Conservation (phyloP, 2,888 invertebrate genomes). For the Argyresthia albistria region DNA sequence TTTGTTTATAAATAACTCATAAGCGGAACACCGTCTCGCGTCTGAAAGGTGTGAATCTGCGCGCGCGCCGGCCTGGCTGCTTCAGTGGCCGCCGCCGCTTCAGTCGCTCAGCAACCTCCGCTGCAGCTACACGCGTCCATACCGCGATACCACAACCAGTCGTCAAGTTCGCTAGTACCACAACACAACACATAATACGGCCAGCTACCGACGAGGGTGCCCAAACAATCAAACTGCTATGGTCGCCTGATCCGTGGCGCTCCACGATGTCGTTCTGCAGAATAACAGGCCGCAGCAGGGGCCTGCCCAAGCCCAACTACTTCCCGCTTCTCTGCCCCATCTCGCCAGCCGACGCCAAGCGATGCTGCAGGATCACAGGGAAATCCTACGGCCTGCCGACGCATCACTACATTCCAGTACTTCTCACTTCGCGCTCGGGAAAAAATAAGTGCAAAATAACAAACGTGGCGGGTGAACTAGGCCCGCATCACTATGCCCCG, state of each 20-base stretch:
- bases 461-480: slow-evolving; percentile 74
- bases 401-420: slow-evolving; percentile 85
- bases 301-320: slow-evolving; percentile 86
- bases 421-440: slow-evolving; percentile 66
- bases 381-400: slow-evolving; percentile 81
- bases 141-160: slow-evolving; percentile 11
- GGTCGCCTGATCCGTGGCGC: slow-evolving; percentile 32
- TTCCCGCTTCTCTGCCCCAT: slow-evolving; percentile 86
- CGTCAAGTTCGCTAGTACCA: slow-evolving; percentile 27
- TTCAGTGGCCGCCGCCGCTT: neutral
- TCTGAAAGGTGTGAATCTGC: slow-evolving; percentile 51
- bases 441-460: slow-evolving; percentile 76
- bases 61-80: neutral
- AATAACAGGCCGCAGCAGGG: slow-evolving; percentile 85
- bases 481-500: slow-evolving; percentile 74
- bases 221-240: slow-evolving; percentile 35
- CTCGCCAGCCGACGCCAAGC: slow-evolving; percentile 86
- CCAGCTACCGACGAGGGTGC: slow-evolving; percentile 20
- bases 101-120: slow-evolving; percentile 49
- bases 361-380: slow-evolving; percentile 84
- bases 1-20: slow-evolving; percentile 64
- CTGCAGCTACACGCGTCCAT: slow-evolving; percentile 4
- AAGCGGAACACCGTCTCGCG: slow-evolving; percentile 66
- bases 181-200: slow-evolving; percentile 18
- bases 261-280: slow-evolving; percentile 80